Evolutionary conservation across 53 echinoderm and acorn worm genomes (phyloP), one percentile per base, ranked within the genome.

Genomic region (Zoroaster sp.): DNA sequence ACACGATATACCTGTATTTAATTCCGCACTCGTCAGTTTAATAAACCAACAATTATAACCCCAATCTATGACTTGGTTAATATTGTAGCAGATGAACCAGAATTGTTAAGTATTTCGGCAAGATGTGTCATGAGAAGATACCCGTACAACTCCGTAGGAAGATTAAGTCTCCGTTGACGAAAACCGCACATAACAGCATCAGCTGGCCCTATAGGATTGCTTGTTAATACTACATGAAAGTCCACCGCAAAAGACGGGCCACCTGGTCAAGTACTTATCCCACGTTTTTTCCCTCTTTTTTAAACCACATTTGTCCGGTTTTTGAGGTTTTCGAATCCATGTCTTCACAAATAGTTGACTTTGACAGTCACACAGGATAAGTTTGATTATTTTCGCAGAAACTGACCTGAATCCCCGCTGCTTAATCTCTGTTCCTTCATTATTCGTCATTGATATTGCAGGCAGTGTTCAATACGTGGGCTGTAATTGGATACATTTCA

Each of bases 361-460:
- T 78, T 78, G 78, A 78, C 78, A 35, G 54, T 59, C 28, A 10
- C 5, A 28, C 1, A 7, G 63, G 9, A 59, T n/a, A n/a, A 41
- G 73, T 40, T 40, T 5, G 41, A 18, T n/a, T 14, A 12, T 45
- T 80, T 82, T 67, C 82, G 43, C 3, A 12, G 68, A 82, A 82
- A 82, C 28, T 82, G 82, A 32, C 40, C 68, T 44, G 63, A 25
- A 30, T 40, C 42, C 82, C 68, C 75, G 34, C n/a, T n/a, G n/a
- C n/a, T n/a, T n/a, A n/a, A n/a, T 25, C 23, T 21, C 63, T 11
- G 28, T 82, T 43, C 68, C 68, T 82, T 43, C 30, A 34, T 18
- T 4, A 82, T 67, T 82, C 82, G 82, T 68, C 82, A 82, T 44
- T 40, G n/a, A n/a, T n/a, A n/a, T n/a, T n/a, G n/a, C n/a, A n/a